These are phyloP conservation scores for Ophiodon elongatus DNA, from an alignment of 2,113 vertebrate genomes.

Conservation along the genomic window DNA sequence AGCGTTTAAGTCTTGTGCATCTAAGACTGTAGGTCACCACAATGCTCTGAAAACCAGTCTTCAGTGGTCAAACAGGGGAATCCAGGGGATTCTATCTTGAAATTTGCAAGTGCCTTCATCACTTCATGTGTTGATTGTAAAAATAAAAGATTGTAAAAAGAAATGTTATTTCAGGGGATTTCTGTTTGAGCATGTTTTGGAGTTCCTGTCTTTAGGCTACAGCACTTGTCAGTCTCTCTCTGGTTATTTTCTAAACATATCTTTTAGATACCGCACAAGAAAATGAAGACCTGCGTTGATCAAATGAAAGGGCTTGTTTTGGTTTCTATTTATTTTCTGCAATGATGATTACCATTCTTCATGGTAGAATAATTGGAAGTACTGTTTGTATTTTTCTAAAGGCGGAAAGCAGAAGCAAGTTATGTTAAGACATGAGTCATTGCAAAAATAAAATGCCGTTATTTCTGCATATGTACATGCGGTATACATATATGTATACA, in stretches of 20 bases:
- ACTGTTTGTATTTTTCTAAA: neutral
- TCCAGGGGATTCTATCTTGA: no score
- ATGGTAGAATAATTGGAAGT: neutral
- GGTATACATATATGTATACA: neutral
- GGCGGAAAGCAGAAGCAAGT: neutral
- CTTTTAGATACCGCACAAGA: neutral
- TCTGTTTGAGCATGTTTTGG: constrained; percentile 2
- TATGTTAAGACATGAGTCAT: neutral
- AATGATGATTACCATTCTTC: neutral
- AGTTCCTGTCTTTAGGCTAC: neutral
- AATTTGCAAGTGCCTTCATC: no score
- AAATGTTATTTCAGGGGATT: no score
- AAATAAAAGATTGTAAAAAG: no score
- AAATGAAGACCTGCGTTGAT: neutral
- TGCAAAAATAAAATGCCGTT: neutral
- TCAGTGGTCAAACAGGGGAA: neutral
- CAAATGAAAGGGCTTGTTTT: neutral
- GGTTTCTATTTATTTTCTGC: neutral
- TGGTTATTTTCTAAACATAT: neutral
- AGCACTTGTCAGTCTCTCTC: no score
- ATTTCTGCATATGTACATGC: neutral
- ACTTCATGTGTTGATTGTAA: no score
- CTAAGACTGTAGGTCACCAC: neutral
- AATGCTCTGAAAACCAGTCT: neutral
- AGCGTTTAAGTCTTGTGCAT: neutral